These are phyloP conservation scores for Trichogramma pretiosum DNA, from an alignment of 1,140 invertebrate genomes.

Conservation along the genomic window DNA sequence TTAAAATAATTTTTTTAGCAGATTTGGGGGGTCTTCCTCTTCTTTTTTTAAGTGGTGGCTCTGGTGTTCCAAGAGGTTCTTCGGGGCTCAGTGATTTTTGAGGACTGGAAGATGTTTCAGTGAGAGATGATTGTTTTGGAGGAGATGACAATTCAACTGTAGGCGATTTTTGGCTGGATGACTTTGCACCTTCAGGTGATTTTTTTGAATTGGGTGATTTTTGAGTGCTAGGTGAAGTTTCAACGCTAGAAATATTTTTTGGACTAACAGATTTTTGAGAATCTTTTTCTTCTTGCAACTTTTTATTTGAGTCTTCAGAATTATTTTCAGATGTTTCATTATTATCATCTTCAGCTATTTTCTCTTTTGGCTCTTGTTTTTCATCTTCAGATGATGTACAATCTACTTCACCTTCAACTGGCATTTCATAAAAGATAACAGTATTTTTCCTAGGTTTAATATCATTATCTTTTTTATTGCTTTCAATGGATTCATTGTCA, in stretches of 20 bases:
- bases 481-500: slow-evolving; percentile 34
- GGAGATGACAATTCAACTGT: no score
- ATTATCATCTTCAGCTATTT: slow-evolving; percentile 9
- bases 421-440: slow-evolving; percentile 34
- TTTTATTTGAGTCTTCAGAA: slow-evolving; percentile 13
- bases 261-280: slow-evolving; percentile 14
- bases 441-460: slow-evolving; percentile 33
- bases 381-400: slow-evolving; percentile 30
- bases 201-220: slow-evolving; percentile 15
- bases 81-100: no score
- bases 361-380: slow-evolving; percentile 17
- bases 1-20: slow-evolving; percentile 16
- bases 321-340: slow-evolving; percentile 9
- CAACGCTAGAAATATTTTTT: no score
- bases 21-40: slow-evolving; percentile 17
- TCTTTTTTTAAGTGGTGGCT: no score
- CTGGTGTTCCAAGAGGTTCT: no score
- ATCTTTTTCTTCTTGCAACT: slow-evolving; percentile 24
- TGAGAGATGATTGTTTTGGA: no score
- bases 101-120: no score
- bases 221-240: not conserved
- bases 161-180: no score
- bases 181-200: no score
- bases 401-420: slow-evolving; percentile 39
- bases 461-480: slow-evolving; percentile 26